Evolutionary conservation across 2,888 invertebrate species (phyloP).

Genomic region (Leptopilina syphax): DNA sequence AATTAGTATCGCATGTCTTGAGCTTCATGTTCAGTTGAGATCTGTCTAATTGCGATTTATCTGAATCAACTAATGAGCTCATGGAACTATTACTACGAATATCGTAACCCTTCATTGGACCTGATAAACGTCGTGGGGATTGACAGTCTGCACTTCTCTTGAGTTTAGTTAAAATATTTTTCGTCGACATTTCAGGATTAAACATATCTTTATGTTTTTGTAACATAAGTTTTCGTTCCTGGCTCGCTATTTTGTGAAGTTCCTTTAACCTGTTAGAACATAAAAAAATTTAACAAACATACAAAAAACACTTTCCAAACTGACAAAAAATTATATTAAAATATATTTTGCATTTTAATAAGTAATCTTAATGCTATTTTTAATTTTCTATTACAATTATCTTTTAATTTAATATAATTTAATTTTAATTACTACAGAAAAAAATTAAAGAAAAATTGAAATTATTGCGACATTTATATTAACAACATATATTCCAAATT

Average conservation of each 20-base stretch:
- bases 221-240: conserved; percentile 78
- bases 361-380: too few species aligned
- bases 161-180: conserved; percentile 77
- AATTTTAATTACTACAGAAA: too few species aligned
- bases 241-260: conserved; percentile 78
- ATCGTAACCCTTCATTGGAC: conserved; percentile 79
- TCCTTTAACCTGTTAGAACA: conserved; percentile 77
- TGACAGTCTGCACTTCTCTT: conserved; percentile 77
- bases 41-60: conserved; percentile 73
- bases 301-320: too few species aligned
- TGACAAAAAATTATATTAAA: too few species aligned
- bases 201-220: conserved; percentile 79
- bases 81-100: conserved; percentile 76
- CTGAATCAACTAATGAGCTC: conserved; percentile 74
- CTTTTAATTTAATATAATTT: too few species aligned
- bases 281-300: conserved; percentile 10
- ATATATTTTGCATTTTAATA: too few species aligned
- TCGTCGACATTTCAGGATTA: conserved; percentile 78
- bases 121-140: conserved; percentile 75
- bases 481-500: too few species aligned
- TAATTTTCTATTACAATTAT: too few species aligned
- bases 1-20: conserved; percentile 62
- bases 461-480: too few species aligned
- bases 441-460: too few species aligned
- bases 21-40: conserved; percentile 67